Evolutionary conservation across 2,113 vertebrate species (phyloP).

Genomic region (human): GRCh38 chr2:2115001-2115500

Average conservation of each 20-base stretch:
- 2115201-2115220: not conserved
- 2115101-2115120: not conserved
- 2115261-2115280: too few relatives aligned
- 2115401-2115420: too few relatives aligned
- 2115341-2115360: too few relatives aligned
- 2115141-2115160: rapidly evolving
- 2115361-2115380: not conserved
- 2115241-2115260: not conserved
- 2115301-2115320: not conserved
- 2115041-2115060: not conserved
- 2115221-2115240: too few relatives aligned
- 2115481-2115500: too few relatives aligned
- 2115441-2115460: not conserved
- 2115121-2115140: not conserved
- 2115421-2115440: rapidly evolving
- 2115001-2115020: rapidly evolving
- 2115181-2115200: not conserved
- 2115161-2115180: not conserved
- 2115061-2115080: rapidly evolving
- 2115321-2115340: not conserved
- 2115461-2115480: too few relatives aligned
- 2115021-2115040: rapidly evolving
- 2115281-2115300: not conserved
- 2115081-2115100: not conserved
- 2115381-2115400: not conserved